Evolutionary conservation across 2,113 vertebrate species (phyloP).

Genomic region (Xiphorhynchus elegans): DNA sequence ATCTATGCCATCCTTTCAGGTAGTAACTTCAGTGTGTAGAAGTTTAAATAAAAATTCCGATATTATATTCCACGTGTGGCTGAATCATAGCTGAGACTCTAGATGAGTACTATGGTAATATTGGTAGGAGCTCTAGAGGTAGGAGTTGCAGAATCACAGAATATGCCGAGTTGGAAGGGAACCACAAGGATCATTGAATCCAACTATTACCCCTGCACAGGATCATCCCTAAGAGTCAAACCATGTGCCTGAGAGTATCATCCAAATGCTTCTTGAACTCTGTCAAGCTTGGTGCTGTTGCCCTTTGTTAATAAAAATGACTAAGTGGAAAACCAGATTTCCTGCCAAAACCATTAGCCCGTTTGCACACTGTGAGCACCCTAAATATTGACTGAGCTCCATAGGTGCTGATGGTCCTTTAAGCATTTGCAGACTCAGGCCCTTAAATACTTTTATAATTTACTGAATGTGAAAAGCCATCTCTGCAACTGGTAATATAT

Average conservation of each 20-base stretch:
- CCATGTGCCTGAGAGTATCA: not conserved
- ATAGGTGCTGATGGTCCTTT: not conserved
- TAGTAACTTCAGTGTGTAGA: not conserved
- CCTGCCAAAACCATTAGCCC: not conserved
- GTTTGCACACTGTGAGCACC: not conserved
- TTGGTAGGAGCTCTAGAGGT: not conserved
- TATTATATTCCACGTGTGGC: not conserved
- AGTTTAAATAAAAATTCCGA: not conserved
- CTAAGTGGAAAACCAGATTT: not conserved
- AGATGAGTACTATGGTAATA: not conserved
- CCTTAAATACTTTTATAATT: not conserved
- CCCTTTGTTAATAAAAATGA: not conserved
- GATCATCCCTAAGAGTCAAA: not conserved
- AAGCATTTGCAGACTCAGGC: not conserved
- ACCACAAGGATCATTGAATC: not conserved
- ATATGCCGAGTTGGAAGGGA: not conserved
- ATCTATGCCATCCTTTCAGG: fast-evolving
- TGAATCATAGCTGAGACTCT: not conserved
- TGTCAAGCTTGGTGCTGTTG: not conserved
- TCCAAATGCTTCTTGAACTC: not conserved
- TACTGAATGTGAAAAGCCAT: not conserved
- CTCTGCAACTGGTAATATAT: not conserved
- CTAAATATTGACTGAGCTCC: not conserved
- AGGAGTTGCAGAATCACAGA: not conserved
- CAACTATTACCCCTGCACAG: not conserved